Evolutionary conservation across 2,113 vertebrate species (phyloP).

Genomic region (Toxotes jaculatrix): DNA sequence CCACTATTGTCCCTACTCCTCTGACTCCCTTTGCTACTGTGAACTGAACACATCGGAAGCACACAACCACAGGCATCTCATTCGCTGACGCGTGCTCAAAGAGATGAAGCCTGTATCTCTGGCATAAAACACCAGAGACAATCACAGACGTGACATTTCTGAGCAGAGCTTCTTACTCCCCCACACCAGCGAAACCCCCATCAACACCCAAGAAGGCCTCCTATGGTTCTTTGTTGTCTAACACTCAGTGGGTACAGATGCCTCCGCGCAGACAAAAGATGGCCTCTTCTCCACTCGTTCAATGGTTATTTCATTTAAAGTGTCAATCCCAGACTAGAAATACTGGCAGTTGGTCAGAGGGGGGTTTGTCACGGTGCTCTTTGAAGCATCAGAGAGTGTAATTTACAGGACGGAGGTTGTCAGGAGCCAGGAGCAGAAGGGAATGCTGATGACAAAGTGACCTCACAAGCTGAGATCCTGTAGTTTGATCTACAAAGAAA

Average conservation of each 20-base stretch:
- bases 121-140: conserved; percentile 46
- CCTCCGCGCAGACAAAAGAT: conserved; percentile 52
- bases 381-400: conserved; percentile 59
- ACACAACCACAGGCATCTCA: conserved; percentile 38
- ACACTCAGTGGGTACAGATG: conserved; percentile 68
- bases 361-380: conserved; percentile 56
- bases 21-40: conserved; percentile 1
- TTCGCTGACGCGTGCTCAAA: conserved; percentile 35
- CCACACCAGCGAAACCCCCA: conserved; percentile 33
- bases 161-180: conserved; percentile 36
- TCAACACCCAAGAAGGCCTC: conserved; percentile 58
- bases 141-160: conserved; percentile 62
- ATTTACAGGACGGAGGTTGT: conserved; percentile 60
- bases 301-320: conserved; percentile 72
- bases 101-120: conserved; percentile 40
- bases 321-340: conserved; percentile 63
- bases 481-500: conserved; percentile 19
- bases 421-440: conserved; percentile 44
- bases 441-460: conserved; percentile 61
- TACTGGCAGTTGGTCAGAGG: conserved; percentile 51
- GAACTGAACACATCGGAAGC: conserved; percentile 33
- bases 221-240: conserved; percentile 68
- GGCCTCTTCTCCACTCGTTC: conserved; percentile 45
- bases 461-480: conserved; percentile 21
- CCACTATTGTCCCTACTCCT: conserved; percentile 21